Evolutionary conservation across 2,113 vertebrate species (phyloP).

Genomic region (Neogale vison): DNA sequence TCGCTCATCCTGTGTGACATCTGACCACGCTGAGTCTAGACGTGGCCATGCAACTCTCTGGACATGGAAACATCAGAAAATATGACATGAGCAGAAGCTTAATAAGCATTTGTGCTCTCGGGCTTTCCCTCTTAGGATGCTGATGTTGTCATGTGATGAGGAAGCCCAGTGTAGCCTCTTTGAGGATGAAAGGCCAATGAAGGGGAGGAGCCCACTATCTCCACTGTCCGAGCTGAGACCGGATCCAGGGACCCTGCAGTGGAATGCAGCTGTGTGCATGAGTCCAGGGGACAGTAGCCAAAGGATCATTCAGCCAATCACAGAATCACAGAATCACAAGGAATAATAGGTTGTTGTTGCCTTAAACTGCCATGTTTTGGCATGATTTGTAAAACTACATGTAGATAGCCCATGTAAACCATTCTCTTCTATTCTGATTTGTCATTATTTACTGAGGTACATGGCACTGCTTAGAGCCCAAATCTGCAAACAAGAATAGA

Average conservation of each 20-base stretch:
- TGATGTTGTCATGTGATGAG: too few species aligned
- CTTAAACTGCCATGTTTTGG: background rate
- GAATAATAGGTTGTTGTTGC: background rate
- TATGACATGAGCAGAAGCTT: too few species aligned
- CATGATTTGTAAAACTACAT: background rate
- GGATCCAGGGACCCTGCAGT: background rate
- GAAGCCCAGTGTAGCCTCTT: background rate
- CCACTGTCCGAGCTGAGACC: background rate
- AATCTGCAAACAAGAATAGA: background rate
- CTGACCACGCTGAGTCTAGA: rapidly evolving
- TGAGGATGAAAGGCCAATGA: background rate
- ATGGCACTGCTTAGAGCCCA: background rate
- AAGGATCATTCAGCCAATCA: background rate
- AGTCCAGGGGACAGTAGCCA: background rate
- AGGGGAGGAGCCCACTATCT: background rate
- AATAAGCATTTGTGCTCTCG: background rate
- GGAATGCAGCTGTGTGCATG: background rate
- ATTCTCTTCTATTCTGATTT: background rate
- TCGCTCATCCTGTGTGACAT: background rate
- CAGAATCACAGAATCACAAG: background rate
- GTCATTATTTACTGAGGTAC: background rate
- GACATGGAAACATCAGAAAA: background rate
- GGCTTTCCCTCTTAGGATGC: background rate
- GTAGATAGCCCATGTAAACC: background rate
- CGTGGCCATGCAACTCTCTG: background rate